Base-by-base conservation (phyloP, 1,140 invertebrate genomes). In the Probaryconus sp. region DNA sequence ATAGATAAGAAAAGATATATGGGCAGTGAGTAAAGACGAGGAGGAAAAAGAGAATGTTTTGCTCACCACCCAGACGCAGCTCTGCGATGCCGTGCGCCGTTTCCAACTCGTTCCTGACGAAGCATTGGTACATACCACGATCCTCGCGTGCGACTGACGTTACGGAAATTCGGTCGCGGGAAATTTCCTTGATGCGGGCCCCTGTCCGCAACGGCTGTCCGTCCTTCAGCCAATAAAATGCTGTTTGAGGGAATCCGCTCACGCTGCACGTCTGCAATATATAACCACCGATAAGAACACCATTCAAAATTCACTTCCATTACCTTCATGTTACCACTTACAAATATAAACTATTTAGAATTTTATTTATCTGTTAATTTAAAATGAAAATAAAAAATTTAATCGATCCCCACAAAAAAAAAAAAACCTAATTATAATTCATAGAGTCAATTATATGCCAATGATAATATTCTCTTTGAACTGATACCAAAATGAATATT, bases 111-210 rank as follows among this genome's bases (percentile, higher is more conserved):
- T 93, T 91, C 51, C 90, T 89, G 1, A 92, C 92, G 68, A 95
- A 90, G 80, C 94, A 95, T 83, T 96, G 94, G 88, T 95, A 96
- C 92, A 96, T 94, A 14, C 94, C 94, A 30, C 92, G 90, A 78
- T 95, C 94, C 28, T 93, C 91, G 24, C 92, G 89, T 33, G 89
- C 89, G 1, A 95, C 92, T 10, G 91, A 90, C 47, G 90, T 89
- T 13, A 95, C 90, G 48, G 89, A 87, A 69, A 93, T 88, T 45
- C 89, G 85, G 60, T 89, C 89, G 21, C 88, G 85, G 10, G 87
- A 83, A 31, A 89, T 53, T 40, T 89, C 78, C 61, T 88, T 88
- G 45, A 90, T 89, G 53, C 87, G 88, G 68, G 79, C 85, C 10
- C 87, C 93, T 7, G 88, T 91, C 21, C 86, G 81, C 38, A 95